A percentile compares a stretch with the other conserved stretches of the same genome.
Evolutionary conservation across 2,888 invertebrate genomes (phyloP).

Genomic region (Xylota sylvarum): DNA sequence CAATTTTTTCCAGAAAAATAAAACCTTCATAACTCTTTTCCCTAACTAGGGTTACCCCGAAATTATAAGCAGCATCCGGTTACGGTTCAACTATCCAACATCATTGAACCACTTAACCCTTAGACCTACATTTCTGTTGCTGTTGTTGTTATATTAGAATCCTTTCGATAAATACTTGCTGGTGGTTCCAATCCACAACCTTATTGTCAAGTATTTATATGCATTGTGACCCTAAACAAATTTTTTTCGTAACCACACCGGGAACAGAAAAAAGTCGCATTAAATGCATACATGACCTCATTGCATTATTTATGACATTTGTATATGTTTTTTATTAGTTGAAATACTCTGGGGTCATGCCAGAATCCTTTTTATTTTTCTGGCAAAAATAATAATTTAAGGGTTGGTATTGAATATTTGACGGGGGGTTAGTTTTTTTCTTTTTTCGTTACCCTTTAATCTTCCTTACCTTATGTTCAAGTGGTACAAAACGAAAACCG

Average conservation of each 20-base stretch:
- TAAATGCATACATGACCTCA: constrained; percentile 72
- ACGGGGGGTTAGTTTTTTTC: constrained; percentile 11
- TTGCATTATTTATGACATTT: constrained; percentile 73
- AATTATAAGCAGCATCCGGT: constrained; percentile 56
- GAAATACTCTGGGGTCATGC: constrained; percentile 59
- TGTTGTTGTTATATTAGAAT: constrained; percentile 29
- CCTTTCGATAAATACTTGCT: constrained; percentile 50
- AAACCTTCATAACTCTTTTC: constrained; percentile 45
- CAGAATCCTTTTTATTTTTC: constrained; percentile 24
- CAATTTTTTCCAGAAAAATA: constrained; percentile 20
- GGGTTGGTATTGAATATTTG: constrained; percentile 66
- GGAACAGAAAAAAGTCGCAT: constrained; percentile 17
- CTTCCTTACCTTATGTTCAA: constrained; percentile 37
- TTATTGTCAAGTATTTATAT: constrained; percentile 65
- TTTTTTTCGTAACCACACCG: constrained; percentile 33
- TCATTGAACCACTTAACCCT: constrained; percentile 68
- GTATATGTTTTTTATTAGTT: constrained; percentile 55
- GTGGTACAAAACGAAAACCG: neutral
- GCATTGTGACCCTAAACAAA: constrained; percentile 70
- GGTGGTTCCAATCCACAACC: constrained; percentile 42
- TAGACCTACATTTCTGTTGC: constrained; percentile 42
- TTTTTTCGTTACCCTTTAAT: constrained; percentile 43
- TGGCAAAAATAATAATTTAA: constrained; percentile 51
- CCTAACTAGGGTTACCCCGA: constrained; percentile 26
- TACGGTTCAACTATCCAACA: constrained; percentile 49